Conservation (phyloP, 2,797 vertebrate species). For the Decapterus maruadsi region DNA sequence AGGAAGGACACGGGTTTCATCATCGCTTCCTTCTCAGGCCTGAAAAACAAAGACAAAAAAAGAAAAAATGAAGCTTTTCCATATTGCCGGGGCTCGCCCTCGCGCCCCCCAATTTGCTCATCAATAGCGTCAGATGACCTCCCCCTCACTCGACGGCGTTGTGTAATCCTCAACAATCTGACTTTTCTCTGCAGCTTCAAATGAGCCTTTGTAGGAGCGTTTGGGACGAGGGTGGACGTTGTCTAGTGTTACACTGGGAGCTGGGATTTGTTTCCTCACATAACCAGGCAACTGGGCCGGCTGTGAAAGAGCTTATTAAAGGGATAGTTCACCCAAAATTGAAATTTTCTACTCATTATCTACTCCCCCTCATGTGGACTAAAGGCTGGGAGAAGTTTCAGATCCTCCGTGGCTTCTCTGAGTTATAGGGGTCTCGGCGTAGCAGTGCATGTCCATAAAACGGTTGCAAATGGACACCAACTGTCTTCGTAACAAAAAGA, state of each 20-base stretch:
- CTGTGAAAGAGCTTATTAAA: conserved; percentile 28
- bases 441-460: too few relatives aligned
- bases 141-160: conserved; percentile 28
- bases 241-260: conserved; percentile 52
- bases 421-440: too few relatives aligned
- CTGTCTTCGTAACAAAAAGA: too few relatives aligned
- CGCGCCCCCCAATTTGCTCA: conserved; percentile 31
- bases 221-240: conserved; percentile 11
- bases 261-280: conserved; percentile 51
- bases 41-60: background rate
- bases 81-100: conserved; percentile 8
- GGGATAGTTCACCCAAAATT: too few relatives aligned
- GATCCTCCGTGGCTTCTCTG: too few relatives aligned
- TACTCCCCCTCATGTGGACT: too few relatives aligned
- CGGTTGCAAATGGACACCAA: too few relatives aligned
- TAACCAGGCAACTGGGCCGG: conserved; percentile 39
- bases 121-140: conserved; percentile 53
- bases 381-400: too few relatives aligned
- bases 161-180: conserved; percentile 54
- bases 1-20: conserved; percentile 41
- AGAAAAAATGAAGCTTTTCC: conserved; percentile 9
- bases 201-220: conserved; percentile 50
- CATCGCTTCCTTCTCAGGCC: conserved; percentile 28
- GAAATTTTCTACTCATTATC: too few relatives aligned
- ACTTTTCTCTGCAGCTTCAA: conserved; percentile 52